Conservation (phyloP, 1,140 invertebrate genomes). For the Penaeus japonicus region DNA sequence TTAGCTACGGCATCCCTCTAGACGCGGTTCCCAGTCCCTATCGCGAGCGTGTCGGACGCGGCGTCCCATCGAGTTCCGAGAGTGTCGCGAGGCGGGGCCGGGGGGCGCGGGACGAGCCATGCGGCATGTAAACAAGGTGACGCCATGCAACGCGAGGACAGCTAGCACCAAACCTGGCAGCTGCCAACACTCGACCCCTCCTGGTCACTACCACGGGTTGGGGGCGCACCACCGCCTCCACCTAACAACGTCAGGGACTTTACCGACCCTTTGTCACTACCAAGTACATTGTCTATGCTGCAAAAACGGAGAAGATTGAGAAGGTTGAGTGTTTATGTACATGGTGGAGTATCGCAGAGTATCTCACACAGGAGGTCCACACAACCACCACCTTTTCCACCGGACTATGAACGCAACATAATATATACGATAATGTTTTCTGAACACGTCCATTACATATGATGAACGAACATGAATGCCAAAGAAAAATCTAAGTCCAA, state of each 20-base stretch:
- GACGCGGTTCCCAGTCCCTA: no score
- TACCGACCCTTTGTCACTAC: conserved; percentile 56
- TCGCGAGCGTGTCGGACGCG: no score
- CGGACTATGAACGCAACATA: no score
- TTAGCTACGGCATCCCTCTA: no score
- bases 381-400: no score
- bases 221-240: conserved; percentile 15
- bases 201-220: conserved; percentile 48
- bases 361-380: neutral
- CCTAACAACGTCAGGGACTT: conserved; percentile 47
- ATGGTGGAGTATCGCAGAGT: neutral
- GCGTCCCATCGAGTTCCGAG: neutral
- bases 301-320: conserved; percentile 52
- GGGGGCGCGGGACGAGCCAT: conserved; percentile 27
- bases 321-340: conserved; percentile 26
- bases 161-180: conserved; percentile 57
- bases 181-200: conserved; percentile 47
- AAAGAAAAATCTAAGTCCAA: no score
- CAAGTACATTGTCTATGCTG: conserved; percentile 58
- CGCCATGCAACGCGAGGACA: conserved; percentile 56
- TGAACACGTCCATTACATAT: no score
- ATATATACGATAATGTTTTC: no score
- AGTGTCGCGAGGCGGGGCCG: neutral
- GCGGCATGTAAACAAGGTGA: conserved; percentile 40
- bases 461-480: no score